A percentile compares a stretch with the other conserved stretches of the same genome.
These are phyloP conservation scores for Uloborus diversus DNA, from an alignment of 1,140 invertebrate species.

Conservation along the genomic window DNA sequence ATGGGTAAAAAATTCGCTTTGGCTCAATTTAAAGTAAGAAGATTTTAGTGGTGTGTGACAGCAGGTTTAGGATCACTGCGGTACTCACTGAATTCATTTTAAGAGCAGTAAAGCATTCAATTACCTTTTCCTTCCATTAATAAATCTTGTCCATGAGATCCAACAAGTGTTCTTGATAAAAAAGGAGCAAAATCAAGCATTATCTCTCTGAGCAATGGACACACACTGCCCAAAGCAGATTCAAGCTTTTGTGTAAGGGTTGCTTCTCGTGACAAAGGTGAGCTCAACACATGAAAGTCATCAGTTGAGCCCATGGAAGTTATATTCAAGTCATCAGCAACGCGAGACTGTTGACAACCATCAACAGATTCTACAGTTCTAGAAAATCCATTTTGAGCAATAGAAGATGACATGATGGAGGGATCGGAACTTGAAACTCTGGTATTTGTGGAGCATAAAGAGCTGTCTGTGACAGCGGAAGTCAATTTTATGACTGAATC, in stretches of 20 bases:
- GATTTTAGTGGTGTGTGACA: too few species aligned
- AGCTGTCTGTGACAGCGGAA: neutral
- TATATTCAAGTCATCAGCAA: conserved; percentile 77
- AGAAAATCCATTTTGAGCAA: conserved; percentile 46
- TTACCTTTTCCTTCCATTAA: conserved; percentile 94
- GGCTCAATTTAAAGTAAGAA: too few species aligned
- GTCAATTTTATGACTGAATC: conserved; percentile 5
- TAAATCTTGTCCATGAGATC: conserved; percentile 98
- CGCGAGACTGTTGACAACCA: conserved; percentile 65
- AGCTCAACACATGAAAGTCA: conserved; percentile 77
- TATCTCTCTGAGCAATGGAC: conserved; percentile 93
- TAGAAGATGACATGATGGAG: conserved; percentile 20
- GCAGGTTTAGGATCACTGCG: too few species aligned
- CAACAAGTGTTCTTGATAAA: conserved; percentile 96
- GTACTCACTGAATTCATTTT: too few species aligned
- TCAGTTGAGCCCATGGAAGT: conserved; percentile 69
- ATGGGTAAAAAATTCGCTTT: too few species aligned
- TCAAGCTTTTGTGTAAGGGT: conserved; percentile 93
- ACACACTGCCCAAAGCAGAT: conserved; percentile 93
- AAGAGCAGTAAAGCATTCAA: too few species aligned
- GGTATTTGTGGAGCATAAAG: neutral
- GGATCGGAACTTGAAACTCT: conserved; percentile 30
- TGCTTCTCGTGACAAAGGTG: conserved; percentile 76
- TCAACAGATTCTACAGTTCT: conserved; percentile 32
- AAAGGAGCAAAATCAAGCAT: conserved; percentile 99